Conservation (phyloP, 1,140 invertebrate species). For the Drosophila bipectinata region DNA sequence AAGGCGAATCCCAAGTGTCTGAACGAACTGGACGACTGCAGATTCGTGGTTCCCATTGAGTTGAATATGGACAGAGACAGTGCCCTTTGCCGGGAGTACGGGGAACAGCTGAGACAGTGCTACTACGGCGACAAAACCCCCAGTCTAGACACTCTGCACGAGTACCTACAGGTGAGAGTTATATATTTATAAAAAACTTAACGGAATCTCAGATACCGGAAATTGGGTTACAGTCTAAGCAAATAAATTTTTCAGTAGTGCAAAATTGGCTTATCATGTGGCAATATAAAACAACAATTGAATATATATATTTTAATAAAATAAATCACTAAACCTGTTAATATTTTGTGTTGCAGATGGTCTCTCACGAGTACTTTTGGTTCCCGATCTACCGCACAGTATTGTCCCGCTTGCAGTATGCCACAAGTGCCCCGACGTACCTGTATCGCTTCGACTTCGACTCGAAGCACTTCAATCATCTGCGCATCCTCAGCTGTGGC, state of each 20-base stretch:
- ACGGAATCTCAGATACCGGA: not conserved
- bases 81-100: conserved; percentile 74
- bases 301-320: too few species aligned
- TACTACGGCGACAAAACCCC: conserved; percentile 81
- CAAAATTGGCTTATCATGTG: too few species aligned
- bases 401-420: conserved; percentile 77
- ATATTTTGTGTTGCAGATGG: conserved; percentile 57
- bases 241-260: too few species aligned
- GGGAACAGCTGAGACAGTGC: conserved; percentile 62
- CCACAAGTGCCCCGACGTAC: conserved; percentile 82
- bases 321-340: too few species aligned
- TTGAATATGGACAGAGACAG: conserved; percentile 76
- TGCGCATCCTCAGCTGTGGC: conserved; percentile 83
- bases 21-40: conserved; percentile 76
- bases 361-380: conserved; percentile 84
- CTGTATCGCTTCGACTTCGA: conserved; percentile 84
- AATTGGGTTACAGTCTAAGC: not conserved
- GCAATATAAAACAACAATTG: too few species aligned
- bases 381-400: conserved; percentile 84
- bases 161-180: conserved; percentile 69
- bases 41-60: conserved; percentile 76
- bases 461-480: conserved; percentile 80
- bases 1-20: conserved; percentile 76
- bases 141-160: conserved; percentile 74
- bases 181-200: not conserved